A percentile compares a stretch with the other conserved stretches of the same genome.
Evolutionary conservation across 2,113 vertebrate species (phyloP).

Genomic region (Burhinus bistriatus): DNA sequence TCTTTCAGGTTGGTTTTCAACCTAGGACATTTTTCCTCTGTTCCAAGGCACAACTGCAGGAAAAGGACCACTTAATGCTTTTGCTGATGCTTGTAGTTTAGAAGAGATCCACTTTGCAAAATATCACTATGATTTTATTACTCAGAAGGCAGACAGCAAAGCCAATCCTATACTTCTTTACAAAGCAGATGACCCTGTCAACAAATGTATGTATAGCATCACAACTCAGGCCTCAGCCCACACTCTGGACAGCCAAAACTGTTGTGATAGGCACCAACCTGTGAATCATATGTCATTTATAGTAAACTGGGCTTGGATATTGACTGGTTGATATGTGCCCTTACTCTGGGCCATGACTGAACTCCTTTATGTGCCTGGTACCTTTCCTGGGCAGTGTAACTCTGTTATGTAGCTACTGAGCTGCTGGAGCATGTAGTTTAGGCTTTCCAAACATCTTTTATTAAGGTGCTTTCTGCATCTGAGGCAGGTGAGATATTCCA

Average conservation of each 20-base stretch:
- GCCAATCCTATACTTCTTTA: background rate
- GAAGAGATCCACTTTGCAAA: background rate
- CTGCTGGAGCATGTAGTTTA: background rate
- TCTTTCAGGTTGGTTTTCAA: background rate
- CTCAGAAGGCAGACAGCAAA: background rate
- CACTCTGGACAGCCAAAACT: background rate
- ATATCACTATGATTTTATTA: background rate
- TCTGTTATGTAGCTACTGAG: background rate
- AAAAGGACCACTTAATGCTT: background rate
- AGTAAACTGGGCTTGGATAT: background rate
- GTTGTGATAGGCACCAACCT: background rate
- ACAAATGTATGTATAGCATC: background rate
- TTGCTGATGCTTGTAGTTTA: background rate
- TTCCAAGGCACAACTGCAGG: background rate
- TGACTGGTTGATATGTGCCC: background rate
- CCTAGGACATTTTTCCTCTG: background rate
- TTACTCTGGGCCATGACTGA: background rate
- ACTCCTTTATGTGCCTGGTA: background rate
- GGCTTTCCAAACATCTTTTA: background rate
- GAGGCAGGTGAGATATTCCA: background rate
- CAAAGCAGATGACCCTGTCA: background rate
- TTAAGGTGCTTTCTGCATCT: background rate
- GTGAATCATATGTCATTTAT: background rate
- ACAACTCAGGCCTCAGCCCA: background rate
- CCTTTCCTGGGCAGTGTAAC: background rate